A percentile compares a stretch with the other conserved stretches of the same genome.
phyloP scores from a whole-genome alignment of 2,797 vertebrate genomes.

The Manis crassicaudata region DNA sequence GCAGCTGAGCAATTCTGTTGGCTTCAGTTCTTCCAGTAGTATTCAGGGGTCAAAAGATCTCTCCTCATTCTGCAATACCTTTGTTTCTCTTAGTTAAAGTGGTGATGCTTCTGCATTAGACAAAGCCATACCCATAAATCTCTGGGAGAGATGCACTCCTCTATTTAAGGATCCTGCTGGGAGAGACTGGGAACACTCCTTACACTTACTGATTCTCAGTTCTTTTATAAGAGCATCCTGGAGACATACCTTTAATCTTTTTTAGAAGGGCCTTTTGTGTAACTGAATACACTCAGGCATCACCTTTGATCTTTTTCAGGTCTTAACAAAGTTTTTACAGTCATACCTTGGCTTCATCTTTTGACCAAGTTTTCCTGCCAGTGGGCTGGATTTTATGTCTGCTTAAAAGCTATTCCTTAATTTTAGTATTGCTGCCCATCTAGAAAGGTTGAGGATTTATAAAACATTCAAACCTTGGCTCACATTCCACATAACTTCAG shows the following conservation, averaged over 20 bases:
- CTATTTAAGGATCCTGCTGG: neutral
- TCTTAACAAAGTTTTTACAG: neutral
- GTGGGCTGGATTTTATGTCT: neutral
- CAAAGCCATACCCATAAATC: neutral
- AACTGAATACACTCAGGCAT: neutral
- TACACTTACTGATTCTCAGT: neutral
- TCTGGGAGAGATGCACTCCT: neutral
- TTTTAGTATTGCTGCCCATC: neutral
- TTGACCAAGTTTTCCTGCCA: neutral
- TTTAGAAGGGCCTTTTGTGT: neutral
- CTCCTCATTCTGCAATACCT: neutral
- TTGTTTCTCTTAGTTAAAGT: neutral
- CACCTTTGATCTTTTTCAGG: neutral
- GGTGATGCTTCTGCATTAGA: neutral
- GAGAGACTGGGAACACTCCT: neutral
- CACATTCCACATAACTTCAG: neutral
- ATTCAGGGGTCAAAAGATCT: neutral
- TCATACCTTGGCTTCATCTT: neutral
- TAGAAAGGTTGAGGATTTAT: neutral
- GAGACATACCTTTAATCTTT: neutral
- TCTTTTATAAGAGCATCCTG: neutral
- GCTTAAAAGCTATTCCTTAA: neutral
- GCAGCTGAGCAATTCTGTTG: neutral
- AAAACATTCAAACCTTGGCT: neutral
- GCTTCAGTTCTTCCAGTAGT: neutral